Conservation (phyloP, 2,113 vertebrate genomes). For the Thermophis baileyi region DNA sequence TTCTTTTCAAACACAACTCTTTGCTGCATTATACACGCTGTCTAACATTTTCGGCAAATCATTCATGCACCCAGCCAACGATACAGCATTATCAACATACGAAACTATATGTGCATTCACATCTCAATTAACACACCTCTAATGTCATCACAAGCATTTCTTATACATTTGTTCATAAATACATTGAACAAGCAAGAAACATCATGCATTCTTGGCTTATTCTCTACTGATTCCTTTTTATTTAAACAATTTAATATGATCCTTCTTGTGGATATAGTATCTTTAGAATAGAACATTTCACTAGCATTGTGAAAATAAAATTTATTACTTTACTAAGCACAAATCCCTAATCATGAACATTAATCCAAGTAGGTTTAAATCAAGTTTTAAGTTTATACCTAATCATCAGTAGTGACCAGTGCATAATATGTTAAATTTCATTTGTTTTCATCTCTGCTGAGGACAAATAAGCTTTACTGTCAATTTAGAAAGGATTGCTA, state of each 20-base stretch:
- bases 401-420: constrained; percentile 26
- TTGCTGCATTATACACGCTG: not conserved
- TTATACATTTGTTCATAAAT: not conserved
- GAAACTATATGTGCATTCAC: not conserved
- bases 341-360: not conserved
- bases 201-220: not conserved
- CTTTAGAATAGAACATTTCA: not conserved
- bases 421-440: constrained; percentile 37
- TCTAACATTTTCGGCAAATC: not conserved
- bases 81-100: not conserved
- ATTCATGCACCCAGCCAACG: not conserved
- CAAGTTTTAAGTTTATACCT: not conserved
- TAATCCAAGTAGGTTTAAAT: not conserved
- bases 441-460: constrained; percentile 35
- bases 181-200: not conserved
- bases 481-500: constrained; percentile 76
- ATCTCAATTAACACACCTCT: not conserved
- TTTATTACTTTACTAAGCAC: constrained; percentile 3
- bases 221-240: not conserved
- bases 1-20: not conserved
- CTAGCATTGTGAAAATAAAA: not conserved
- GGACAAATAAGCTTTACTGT: constrained; percentile 47
- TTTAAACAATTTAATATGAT: not conserved
- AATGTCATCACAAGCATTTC: not conserved
- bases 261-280: not conserved